phyloP scores from a whole-genome alignment of 2,888 invertebrate species.

The Drosophila tanythrix region DNA sequence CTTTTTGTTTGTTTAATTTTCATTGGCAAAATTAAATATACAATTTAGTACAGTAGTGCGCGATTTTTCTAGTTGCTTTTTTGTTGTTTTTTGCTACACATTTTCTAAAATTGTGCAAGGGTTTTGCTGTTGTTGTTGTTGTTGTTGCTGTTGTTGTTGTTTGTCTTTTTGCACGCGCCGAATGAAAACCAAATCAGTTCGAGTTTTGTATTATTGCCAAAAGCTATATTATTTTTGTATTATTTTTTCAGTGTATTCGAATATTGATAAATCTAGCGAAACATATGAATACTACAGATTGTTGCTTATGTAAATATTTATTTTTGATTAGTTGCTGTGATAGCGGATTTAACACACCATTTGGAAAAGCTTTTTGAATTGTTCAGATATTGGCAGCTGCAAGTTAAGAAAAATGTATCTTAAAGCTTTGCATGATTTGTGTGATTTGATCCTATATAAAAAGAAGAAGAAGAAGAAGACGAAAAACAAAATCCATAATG shows the following conservation, averaged over 20 bases:
- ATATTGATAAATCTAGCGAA: slow-evolving; percentile 32
- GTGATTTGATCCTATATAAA: slow-evolving; percentile 60
- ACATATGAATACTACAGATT: slow-evolving; percentile 25
- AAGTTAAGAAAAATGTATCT: slow-evolving; percentile 56
- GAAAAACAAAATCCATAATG: slow-evolving; percentile 61
- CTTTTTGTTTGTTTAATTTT: slow-evolving; percentile 48
- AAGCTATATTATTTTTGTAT: slow-evolving; percentile 16
- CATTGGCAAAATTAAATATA: slow-evolving; percentile 70
- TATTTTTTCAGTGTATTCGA: slow-evolving; percentile 24
- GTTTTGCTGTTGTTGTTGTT: slow-evolving; percentile 42
- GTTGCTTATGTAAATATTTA: slow-evolving; percentile 12
- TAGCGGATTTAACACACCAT: slow-evolving; percentile 79
- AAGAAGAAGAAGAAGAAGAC: slow-evolving; percentile 34
- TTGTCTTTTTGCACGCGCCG: slow-evolving; percentile 74
- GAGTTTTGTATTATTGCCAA: slow-evolving; percentile 29
- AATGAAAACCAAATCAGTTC: slow-evolving; percentile 85
- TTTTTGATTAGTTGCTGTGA: slow-evolving; percentile 48
- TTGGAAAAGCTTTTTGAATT: slow-evolving; percentile 57
- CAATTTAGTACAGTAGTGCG: slow-evolving; percentile 55
- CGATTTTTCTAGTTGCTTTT: slow-evolving; percentile 23
- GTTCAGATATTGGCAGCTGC: slow-evolving; percentile 60
- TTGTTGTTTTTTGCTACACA: slow-evolving; percentile 9
- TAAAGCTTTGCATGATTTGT: slow-evolving; percentile 62
- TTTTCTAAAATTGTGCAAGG: slow-evolving; percentile 32
- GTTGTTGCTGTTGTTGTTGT: slow-evolving; percentile 41